Evolutionary conservation across 1,140 invertebrate species (phyloP).

Genomic region (Anastatus disparis): DNA sequence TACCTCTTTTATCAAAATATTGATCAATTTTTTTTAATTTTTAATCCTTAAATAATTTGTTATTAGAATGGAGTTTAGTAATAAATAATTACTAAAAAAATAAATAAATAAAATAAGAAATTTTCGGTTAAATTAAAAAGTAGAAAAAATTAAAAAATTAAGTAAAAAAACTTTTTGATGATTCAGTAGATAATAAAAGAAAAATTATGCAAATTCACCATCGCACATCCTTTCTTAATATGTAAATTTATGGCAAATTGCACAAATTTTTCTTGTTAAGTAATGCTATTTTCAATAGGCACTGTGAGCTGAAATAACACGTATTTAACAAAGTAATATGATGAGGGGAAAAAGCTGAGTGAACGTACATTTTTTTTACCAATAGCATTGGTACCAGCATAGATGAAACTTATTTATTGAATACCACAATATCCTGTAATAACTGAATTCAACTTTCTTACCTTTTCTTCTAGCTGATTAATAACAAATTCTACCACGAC

Average conservation of each 20-base stretch:
- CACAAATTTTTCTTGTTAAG: constrained; percentile 31
- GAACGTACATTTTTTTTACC: constrained; percentile 52
- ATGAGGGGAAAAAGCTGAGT: constrained; percentile 69
- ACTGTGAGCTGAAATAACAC: constrained; percentile 64
- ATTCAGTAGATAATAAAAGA: constrained; percentile 17
- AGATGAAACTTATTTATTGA: constrained; percentile 26
- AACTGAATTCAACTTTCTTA: constrained; percentile 60
- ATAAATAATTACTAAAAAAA: neutral
- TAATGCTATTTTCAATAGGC: constrained; percentile 43
- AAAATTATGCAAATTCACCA: constrained; percentile 35
- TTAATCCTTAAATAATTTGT: neutral
- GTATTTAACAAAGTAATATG: constrained; percentile 62
- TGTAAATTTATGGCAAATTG: constrained; percentile 24
- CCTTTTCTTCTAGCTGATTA: constrained; percentile 97
- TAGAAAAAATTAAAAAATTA: constrained; percentile 16
- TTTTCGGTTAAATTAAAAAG: neutral
- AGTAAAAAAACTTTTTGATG: constrained; percentile 14
- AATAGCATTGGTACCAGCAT: constrained; percentile 28
- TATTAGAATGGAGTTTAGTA: neutral
- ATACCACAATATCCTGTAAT: constrained; percentile 27
- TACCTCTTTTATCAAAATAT: too few species aligned
- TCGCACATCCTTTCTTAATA: neutral
- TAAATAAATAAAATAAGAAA: constrained; percentile 12
- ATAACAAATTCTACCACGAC: constrained; percentile 99
- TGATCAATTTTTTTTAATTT: neutral